Evolutionary conservation across 2,888 invertebrate genomes (phyloP), one percentile per base, ranked within the genome.

Genomic region (Drosophila vallismaia): DNA sequence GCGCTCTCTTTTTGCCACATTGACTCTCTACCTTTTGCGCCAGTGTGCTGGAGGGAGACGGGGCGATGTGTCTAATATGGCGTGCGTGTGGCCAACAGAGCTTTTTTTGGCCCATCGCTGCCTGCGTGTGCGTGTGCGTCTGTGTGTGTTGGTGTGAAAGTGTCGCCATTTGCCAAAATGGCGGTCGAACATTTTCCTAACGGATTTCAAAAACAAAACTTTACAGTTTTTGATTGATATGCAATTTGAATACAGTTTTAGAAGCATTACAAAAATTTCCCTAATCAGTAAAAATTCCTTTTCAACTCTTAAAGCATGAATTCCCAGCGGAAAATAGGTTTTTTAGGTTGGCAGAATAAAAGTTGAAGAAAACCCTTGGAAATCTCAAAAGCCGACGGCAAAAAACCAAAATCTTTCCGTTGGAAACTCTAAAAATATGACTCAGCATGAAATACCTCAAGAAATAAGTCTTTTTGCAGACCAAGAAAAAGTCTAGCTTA

Each of bases 151-250:
- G 64, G 70, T 76, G 69, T 58, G 71, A 70, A 88, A 75, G 70
- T 71, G 64, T 75, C 68, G 66, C 66, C 66, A 66, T 66, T 66
- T 60, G 67, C 26, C 76, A 80, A 75, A 86, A 86, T 80, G 84
- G 86, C 80, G 72, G 51, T 66, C 49, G 36, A 51, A 58, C n/a
- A 56, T 64, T 59, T 66, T 52, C 71, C 79, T 60, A 79, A 79
- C 71, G 74, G 69, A 53, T 52, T 44, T 10, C 33, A 12, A 45
- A 53, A 62, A 12, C 14, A 38, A 6, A 31, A 14, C 10, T 0
- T n/a, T 8, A 3, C 1, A 38, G 4, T 24, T 12, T 4, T 6
- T 2, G 1, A 5, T 5, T n/a, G 10, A n/a, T 33, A 33, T 4
- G n/a, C 10, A 10, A n/a, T 10, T 33, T 10, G n/a, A n/a, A 33